phyloP scores from a whole-genome alignment of 1,140 invertebrate species.

The Drosophila sp. region DNA sequence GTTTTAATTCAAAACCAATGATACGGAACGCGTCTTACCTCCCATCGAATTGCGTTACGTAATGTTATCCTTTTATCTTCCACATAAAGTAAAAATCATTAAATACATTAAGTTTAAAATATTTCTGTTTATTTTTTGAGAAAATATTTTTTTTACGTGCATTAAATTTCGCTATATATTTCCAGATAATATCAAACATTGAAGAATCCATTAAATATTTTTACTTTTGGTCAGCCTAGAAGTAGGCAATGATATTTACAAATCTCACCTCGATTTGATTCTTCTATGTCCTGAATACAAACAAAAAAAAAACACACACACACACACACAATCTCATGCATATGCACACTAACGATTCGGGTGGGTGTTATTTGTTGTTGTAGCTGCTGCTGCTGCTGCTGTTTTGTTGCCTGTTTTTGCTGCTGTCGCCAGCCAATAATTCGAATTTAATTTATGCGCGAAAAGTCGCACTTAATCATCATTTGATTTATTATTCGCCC shows the following conservation, averaged over 20 bases:
- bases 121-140: too few species aligned
- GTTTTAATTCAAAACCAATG: too few species aligned
- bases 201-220: too few species aligned
- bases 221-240: not conserved
- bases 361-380: slow-evolving; percentile 11
- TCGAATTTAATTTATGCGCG: slow-evolving; percentile 73
- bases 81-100: too few species aligned
- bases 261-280: slow-evolving; percentile 2
- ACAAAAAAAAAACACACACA: not conserved
- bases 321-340: not conserved
- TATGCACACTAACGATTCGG: not conserved
- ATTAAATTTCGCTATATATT: not conserved
- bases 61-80: too few species aligned
- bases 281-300: not conserved
- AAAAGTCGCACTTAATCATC: slow-evolving; percentile 74
- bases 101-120: too few species aligned
- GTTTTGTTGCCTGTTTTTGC: slow-evolving; percentile 14
- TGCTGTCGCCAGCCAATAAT: slow-evolving; percentile 53
- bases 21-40: too few species aligned
- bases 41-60: too few species aligned
- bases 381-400: slow-evolving; percentile 6
- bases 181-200: too few species aligned
- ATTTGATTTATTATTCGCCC: slow-evolving; percentile 65
- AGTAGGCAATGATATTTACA: slow-evolving; percentile 10
- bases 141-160: not conserved